A percentile compares a stretch with the other conserved stretches of the same genome.
phyloP scores from a whole-genome alignment of 2,888 invertebrate species.

The Altica lythri region DNA sequence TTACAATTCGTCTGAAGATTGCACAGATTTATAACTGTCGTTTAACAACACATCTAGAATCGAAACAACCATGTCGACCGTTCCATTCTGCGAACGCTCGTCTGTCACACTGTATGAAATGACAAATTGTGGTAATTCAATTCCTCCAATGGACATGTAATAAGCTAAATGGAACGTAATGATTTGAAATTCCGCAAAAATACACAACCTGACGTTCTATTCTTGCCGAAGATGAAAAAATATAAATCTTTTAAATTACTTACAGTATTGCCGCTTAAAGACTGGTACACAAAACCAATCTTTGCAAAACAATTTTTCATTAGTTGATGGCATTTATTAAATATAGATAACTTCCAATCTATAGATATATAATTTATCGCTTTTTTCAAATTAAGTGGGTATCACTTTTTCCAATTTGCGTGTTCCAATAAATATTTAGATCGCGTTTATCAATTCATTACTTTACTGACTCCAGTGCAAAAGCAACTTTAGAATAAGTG shows the following conservation, averaged over 20 bases:
- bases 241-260: constrained; percentile 31
- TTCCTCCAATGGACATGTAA: constrained; percentile 42
- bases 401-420: no score
- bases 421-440: no score
- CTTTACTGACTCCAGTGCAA: no score
- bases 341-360: no score
- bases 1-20: constrained; percentile 20
- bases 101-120: constrained; percentile 44
- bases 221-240: constrained; percentile 30
- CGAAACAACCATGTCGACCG: constrained; percentile 42
- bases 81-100: constrained; percentile 43
- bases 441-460: no score
- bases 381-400: no score
- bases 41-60: constrained; percentile 35
- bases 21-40: constrained; percentile 37
- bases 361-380: no score
- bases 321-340: background rate
- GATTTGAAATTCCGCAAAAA: constrained; percentile 30
- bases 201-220: constrained; percentile 31
- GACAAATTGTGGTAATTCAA: constrained; percentile 43
- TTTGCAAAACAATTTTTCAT: constrained; percentile 14
- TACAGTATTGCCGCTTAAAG: constrained; percentile 16
- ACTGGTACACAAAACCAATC: constrained; percentile 18
- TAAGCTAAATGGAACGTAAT: constrained; percentile 34
- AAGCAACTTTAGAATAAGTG: no score